Conservation (phyloP, 2,797 vertebrate genomes). For the Protonibea diacanthus region DNA sequence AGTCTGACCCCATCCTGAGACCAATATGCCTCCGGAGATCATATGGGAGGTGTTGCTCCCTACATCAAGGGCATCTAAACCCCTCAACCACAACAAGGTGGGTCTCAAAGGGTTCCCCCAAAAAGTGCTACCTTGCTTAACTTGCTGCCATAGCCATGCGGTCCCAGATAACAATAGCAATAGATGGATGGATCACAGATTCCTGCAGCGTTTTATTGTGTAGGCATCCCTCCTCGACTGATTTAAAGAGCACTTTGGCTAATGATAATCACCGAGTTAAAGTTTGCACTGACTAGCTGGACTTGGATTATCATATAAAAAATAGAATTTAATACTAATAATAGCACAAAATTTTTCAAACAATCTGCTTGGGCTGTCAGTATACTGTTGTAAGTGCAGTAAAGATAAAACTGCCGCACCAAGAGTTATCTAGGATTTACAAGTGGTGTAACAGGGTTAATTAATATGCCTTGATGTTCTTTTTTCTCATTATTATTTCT, state of each 20-base stretch:
- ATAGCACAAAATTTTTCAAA: background rate
- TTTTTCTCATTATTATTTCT: background rate
- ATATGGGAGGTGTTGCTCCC: background rate
- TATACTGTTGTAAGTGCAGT: background rate
- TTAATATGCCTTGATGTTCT: background rate
- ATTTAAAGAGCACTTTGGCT: background rate
- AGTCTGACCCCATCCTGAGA: conserved; percentile 6
- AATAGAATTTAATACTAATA: background rate
- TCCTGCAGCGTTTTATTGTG: background rate
- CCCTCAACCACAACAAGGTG: background rate
- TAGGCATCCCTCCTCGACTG: background rate
- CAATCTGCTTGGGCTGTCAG: background rate
- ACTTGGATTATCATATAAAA: too few species aligned
- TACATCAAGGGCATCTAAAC: background rate
- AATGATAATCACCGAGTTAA: background rate
- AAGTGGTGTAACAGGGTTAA: background rate
- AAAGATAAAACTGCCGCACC: background rate
- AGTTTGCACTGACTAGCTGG: background rate
- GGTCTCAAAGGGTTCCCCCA: background rate
- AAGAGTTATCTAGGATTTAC: background rate
- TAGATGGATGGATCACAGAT: background rate
- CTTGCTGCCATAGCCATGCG: background rate
- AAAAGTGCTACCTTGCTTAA: background rate
- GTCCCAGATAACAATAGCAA: background rate
- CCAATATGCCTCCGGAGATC: conserved; percentile 11